Evolutionary conservation across 2,113 vertebrate species (phyloP).

Genomic region (Nematolebias whitei): DNA sequence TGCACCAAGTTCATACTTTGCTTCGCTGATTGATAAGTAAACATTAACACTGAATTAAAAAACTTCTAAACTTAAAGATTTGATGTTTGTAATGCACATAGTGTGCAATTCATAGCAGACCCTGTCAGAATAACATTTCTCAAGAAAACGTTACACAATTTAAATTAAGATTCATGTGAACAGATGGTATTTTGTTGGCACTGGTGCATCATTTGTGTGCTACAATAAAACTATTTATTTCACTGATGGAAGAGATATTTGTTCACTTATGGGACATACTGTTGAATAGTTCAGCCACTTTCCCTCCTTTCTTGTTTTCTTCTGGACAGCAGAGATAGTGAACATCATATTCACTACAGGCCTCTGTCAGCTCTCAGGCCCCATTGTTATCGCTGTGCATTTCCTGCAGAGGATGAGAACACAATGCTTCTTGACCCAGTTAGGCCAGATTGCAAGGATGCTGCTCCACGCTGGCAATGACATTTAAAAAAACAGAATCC

Average conservation of each 20-base stretch:
- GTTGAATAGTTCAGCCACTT: not conserved
- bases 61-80: not conserved
- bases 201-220: not conserved
- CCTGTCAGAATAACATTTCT: constrained; percentile 21
- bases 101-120: not conserved
- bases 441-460: constrained; percentile 37
- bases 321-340: constrained; percentile 13
- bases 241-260: not conserved
- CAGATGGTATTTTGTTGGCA: not conserved
- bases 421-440: constrained; percentile 63
- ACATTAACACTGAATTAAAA: not conserved
- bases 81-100: constrained; percentile 3
- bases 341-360: not conserved
- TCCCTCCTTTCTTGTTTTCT: not conserved
- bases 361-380: not conserved
- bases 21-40: constrained; percentile 7
- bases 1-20: not conserved
- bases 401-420: constrained; percentile 41
- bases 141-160: constrained; percentile 14
- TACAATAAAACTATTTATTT: not conserved
- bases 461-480: constrained; percentile 43
- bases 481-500: constrained; percentile 66
- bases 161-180: not conserved
- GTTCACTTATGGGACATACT: not conserved
- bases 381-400: constrained; percentile 34